These are phyloP conservation scores for Cephus pulcher DNA, from an alignment of 2,888 invertebrate species.

Conservation along the genomic window DNA sequence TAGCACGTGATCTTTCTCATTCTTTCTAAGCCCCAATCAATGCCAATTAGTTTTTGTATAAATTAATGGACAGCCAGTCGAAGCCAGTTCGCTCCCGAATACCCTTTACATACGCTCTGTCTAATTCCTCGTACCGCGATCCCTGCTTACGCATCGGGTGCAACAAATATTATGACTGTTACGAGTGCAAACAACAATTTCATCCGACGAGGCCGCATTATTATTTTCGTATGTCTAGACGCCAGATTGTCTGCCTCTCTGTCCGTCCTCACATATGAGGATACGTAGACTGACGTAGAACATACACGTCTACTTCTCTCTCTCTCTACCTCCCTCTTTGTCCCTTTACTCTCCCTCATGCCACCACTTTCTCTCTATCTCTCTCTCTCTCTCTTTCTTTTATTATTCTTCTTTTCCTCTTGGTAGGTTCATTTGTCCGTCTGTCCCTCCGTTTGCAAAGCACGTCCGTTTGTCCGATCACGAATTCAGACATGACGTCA, in stretches of 20 bases:
- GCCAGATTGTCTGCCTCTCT: constrained; percentile 65
- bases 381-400: neutral
- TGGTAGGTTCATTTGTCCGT: constrained; percentile 34
- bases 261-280: constrained; percentile 21
- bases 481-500: constrained; percentile 59
- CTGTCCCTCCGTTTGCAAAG: constrained; percentile 35
- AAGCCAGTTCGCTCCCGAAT: neutral
- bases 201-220: constrained; percentile 54
- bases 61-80: neutral
- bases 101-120: neutral
- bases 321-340: neutral
- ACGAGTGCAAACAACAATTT: constrained; percentile 56
- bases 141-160: constrained; percentile 2
- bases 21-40: neutral
- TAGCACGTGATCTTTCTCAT: neutral
- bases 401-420: neutral
- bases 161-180: constrained; percentile 29
- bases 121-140: neutral
- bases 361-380: neutral
- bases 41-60: neutral
- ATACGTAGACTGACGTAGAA: constrained; percentile 9
- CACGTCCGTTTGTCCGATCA: constrained; percentile 38
- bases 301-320: neutral
- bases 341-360: constrained; percentile 2
- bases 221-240: constrained; percentile 65